Percentiles rank a stretch among this genome's conserved stretches.
phyloP scores from a whole-genome alignment of 1,140 invertebrate species.

The Fopius arisanus region DNA sequence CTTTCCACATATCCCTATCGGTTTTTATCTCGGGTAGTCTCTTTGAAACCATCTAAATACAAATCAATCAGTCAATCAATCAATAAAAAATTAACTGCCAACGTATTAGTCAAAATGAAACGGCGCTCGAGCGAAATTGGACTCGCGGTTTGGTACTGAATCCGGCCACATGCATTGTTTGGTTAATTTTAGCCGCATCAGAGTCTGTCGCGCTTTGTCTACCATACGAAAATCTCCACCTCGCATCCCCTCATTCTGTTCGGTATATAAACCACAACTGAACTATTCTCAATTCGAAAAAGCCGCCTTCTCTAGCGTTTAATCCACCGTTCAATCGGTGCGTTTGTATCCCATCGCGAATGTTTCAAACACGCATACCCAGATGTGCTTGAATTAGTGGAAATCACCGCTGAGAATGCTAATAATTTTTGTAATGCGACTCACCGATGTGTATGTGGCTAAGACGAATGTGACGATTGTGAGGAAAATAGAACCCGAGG shows the following conservation, averaged over 20 bases:
- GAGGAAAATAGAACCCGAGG: neutral
- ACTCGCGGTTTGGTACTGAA: constrained; percentile 31
- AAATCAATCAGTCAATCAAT: no score
- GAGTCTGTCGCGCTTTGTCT: constrained; percentile 33
- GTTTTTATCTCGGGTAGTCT: no score
- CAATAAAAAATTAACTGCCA: neutral
- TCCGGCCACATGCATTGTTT: constrained; percentile 39
- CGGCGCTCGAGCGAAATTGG: constrained; percentile 16
- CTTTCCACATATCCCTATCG: no score
- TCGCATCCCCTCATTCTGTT: neutral
- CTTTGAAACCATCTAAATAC: no score
- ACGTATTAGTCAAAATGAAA: neutral
- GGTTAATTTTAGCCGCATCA: constrained; percentile 38
- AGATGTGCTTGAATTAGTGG: neutral
- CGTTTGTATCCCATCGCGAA: constrained; percentile 7
- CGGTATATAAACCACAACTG: constrained; percentile 7
- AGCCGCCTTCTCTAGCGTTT: neutral
- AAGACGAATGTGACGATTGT: constrained; percentile 17
- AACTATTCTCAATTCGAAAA: neutral
- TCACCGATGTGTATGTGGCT: neutral
- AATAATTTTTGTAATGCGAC: constrained; percentile 20
- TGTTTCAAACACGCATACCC: constrained; percentile 7
- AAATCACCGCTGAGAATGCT: constrained; percentile 12
- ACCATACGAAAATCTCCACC: constrained; percentile 29
- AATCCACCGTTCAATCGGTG: neutral